Evolutionary conservation across 2,888 invertebrate species (phyloP).

Genomic region (Zaprionus lineosus): DNA sequence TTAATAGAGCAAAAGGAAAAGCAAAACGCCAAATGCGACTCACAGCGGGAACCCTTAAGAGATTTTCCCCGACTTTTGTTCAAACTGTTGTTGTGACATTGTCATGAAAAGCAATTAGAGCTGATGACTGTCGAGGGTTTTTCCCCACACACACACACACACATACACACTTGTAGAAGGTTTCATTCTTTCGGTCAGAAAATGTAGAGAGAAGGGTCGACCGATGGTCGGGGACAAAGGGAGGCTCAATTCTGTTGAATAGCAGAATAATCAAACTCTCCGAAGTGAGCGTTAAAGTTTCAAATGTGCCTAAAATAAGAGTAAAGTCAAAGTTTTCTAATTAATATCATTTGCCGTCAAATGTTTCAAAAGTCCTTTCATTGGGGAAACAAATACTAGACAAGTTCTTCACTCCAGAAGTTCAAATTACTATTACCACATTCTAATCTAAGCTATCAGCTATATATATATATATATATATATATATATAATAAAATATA

Average conservation of each 20-base stretch:
- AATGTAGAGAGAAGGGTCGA: neutral
- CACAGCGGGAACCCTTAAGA: slow-evolving; percentile 33
- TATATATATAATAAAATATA: too few relatives aligned
- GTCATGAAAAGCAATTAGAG: slow-evolving; percentile 60
- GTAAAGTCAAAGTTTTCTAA: slow-evolving; percentile 48
- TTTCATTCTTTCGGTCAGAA: neutral
- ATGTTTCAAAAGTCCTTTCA: slow-evolving; percentile 21
- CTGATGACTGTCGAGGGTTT: slow-evolving; percentile 31
- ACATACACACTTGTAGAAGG: neutral
- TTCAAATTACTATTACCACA: too few relatives aligned
- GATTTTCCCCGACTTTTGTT: slow-evolving; percentile 33
- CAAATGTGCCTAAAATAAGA: slow-evolving; percentile 3
- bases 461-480: too few relatives aligned
- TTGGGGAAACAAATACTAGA: too few relatives aligned
- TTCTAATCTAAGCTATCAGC: too few relatives aligned
- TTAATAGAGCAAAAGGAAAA: slow-evolving; percentile 48
- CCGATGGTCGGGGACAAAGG: neutral
- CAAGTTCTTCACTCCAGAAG: too few relatives aligned
- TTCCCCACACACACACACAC: neutral
- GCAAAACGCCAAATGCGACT: slow-evolving; percentile 32
- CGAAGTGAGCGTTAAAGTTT: slow-evolving; percentile 18
- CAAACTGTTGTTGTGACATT: slow-evolving; percentile 48
- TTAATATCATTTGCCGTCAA: slow-evolving; percentile 47
- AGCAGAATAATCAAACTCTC: slow-evolving; percentile 21
- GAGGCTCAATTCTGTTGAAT: too few relatives aligned